Evolutionary conservation across 2,888 invertebrate genomes (phyloP), one percentile per base, ranked within the genome.

Genomic region (Stenoptilia bipunctidactyla): DNA sequence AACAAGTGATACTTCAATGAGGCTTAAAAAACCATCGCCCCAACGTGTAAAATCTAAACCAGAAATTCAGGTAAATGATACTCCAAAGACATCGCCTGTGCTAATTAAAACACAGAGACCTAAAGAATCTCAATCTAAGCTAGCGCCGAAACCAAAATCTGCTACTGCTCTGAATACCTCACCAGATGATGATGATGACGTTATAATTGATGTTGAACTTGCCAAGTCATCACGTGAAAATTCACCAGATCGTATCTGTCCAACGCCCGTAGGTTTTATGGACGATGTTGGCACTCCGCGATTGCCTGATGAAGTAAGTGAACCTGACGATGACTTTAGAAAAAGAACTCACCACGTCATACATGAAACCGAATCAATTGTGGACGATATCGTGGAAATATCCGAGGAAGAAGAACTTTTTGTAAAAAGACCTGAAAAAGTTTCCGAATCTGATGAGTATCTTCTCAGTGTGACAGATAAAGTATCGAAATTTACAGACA

Each of bases 171-270:
- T 86, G 15, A 86, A 85, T 42, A 85, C 82, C 14, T 71, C 85
- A 15, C 71, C 68, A 13, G 72, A 77, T 47, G 85, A 85, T 47
- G 86, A 87, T 43, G 75, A 86, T 53, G 88, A 88, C 51, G 68
- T 90, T n/a, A 84, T 90, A 20, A 87, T 90, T 42, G 89, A 90
- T 58, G 85, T 90, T 36, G 88, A 89, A 58, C 87, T 88, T 58
- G 90, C 91, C 0, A 90, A 89, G 66, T 92, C 92, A 37, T 91
- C 92, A 0, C 73, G 92, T 13, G 92, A 92, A 64, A 89, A 90
- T 38, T 90, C 91, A 2, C 92, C 92, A 0, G 90, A 91, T 56
- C 86, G 88, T 44, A 86, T 90, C 40, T 88, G 89, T 52, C 90
- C 90, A 0, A 86, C 87, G 8, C 90, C 90, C 0, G 84, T 89